Percentiles rank a stretch among this genome's conserved stretches.
Conservation (phyloP, 2,888 invertebrate genomes). For the Dasypolia templi region DNA sequence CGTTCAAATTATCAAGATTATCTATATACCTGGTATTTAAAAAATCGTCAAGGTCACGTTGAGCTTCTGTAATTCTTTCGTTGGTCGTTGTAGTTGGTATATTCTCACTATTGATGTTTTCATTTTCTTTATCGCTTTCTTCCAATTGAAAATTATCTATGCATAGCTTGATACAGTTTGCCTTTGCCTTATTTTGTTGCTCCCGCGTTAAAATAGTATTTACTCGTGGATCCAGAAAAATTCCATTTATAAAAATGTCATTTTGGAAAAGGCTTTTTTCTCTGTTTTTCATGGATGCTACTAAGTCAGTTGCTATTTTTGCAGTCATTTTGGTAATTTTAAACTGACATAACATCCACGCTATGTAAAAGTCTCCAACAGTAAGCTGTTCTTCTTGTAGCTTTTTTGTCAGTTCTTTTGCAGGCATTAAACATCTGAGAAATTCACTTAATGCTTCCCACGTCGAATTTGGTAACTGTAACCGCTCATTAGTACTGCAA, state of each 20-base stretch:
- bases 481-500: no score
- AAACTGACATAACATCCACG: not conserved
- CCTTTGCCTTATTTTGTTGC: not conserved
- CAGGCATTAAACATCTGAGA: no score
- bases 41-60: not conserved
- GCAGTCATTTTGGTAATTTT: not conserved
- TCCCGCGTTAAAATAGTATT: not conserved
- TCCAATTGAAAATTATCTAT: no score
- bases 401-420: no score
- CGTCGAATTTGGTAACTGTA: no score
- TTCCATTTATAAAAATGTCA: not conserved
- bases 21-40: not conserved
- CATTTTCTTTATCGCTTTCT: no score
- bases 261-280: no score
- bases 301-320: not conserved
- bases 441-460: no score
- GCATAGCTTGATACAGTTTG: not conserved
- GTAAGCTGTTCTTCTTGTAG: not conserved
- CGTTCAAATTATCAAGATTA: not conserved
- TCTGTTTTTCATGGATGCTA: no score
- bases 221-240: not conserved
- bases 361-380: not conserved
- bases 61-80: not conserved
- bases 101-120: no score
- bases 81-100: not conserved